These are phyloP conservation scores for Taenioides sp. DNA, from an alignment of 2,797 vertebrate species.

Conservation along the genomic window DNA sequence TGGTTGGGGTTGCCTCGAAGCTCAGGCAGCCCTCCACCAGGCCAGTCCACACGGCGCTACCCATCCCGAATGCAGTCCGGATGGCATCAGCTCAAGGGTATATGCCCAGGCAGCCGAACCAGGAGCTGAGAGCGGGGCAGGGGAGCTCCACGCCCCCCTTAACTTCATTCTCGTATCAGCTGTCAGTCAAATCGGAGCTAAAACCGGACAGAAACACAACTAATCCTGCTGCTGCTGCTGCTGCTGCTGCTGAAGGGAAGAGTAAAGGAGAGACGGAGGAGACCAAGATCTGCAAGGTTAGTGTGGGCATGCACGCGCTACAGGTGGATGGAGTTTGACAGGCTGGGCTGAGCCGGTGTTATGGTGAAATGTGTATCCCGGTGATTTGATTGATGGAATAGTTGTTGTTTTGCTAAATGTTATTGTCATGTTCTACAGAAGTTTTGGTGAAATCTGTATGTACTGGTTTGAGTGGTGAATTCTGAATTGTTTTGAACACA, in stretches of 20 bases:
- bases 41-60: constrained; percentile 90
- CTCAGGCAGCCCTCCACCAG: constrained; percentile 86
- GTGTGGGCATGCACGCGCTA: constrained; percentile 37
- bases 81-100: constrained; percentile 58
- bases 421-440: too few species aligned
- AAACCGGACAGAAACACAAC: constrained; percentile 72
- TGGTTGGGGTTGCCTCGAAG: constrained; percentile 94
- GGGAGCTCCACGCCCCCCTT: constrained; percentile 23
- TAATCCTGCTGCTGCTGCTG: not conserved
- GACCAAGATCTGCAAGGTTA: constrained; percentile 91
- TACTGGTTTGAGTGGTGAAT: too few species aligned
- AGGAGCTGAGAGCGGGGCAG: constrained; percentile 68
- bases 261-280: constrained; percentile 81
- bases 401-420: too few species aligned
- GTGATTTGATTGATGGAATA: not conserved
- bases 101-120: constrained; percentile 74
- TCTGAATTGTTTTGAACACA: not conserved
- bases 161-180: constrained; percentile 82
- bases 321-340: constrained; percentile 48
- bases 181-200: constrained; percentile 85
- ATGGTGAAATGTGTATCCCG: not conserved
- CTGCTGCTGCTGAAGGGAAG: constrained; percentile 61
- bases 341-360: not conserved
- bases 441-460: too few species aligned
- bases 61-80: constrained; percentile 84